These are phyloP conservation scores for Botia kubotai DNA, from an alignment of 2,797 vertebrate genomes.

Conservation along the genomic window DNA sequence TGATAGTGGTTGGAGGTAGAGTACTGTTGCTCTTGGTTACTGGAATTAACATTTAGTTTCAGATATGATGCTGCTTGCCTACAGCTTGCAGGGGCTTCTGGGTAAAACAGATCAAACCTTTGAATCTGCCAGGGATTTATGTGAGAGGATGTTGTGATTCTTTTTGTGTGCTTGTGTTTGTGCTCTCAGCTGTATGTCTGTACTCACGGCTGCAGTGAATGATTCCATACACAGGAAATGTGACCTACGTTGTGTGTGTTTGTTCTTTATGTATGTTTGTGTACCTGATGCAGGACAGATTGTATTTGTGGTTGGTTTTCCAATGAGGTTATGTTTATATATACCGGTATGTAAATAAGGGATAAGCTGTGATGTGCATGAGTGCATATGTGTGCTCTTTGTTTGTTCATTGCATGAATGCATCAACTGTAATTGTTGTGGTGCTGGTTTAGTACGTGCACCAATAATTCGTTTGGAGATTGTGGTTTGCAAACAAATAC, in stretches of 20 bases:
- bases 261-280: background rate
- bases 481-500: conserved; percentile 12
- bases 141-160: no score
- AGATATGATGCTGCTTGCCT: conserved; percentile 1
- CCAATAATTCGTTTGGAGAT: background rate
- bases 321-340: no score
- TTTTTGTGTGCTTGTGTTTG: no score
- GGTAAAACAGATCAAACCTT: background rate
- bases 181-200: no score
- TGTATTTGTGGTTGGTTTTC: background rate
- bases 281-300: conserved; percentile 11
- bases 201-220: no score
- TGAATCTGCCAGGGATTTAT: no score
- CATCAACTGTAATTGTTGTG: background rate
- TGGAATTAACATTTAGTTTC: background rate
- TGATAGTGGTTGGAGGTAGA: no score
- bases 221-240: no score
- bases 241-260: no score
- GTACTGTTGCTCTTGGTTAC: no score
- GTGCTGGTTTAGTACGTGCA: background rate
- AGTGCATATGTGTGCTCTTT: background rate
- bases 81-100: conserved; percentile 20
- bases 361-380: background rate
- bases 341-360: background rate
- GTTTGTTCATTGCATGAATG: conserved; percentile 4